A percentile compares a stretch with the other conserved stretches of the same genome.
Evolutionary conservation across 2,113 vertebrate species (phyloP).

Genomic region (cattle (Bos taurus)): ARS-UCD2.0 NC_037329.1:129173501-129174000

Average conservation of each 20-base stretch:
- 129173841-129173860: not conserved
- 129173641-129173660: not conserved
- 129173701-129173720: not conserved
- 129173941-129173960: not conserved
- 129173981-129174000: not conserved
- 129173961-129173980: not conserved
- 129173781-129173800: not conserved
- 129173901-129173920: not conserved
- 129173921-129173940: not conserved
- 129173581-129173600: not conserved
- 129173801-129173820: not conserved
- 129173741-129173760: not conserved
- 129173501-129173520: not conserved
- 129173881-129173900: not conserved
- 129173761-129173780: not conserved
- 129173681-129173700: not conserved
- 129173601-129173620: not conserved
- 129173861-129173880: not conserved
- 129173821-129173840: not conserved
- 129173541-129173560: not conserved
- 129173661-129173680: not conserved
- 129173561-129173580: not conserved
- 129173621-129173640: not conserved
- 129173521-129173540: fast-evolving
- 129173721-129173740: not conserved